A percentile compares a stretch with the other conserved stretches of the same genome.
Conservation (phyloP, 2,797 vertebrate genomes). For the Tympanoctomys barrerae region DNA sequence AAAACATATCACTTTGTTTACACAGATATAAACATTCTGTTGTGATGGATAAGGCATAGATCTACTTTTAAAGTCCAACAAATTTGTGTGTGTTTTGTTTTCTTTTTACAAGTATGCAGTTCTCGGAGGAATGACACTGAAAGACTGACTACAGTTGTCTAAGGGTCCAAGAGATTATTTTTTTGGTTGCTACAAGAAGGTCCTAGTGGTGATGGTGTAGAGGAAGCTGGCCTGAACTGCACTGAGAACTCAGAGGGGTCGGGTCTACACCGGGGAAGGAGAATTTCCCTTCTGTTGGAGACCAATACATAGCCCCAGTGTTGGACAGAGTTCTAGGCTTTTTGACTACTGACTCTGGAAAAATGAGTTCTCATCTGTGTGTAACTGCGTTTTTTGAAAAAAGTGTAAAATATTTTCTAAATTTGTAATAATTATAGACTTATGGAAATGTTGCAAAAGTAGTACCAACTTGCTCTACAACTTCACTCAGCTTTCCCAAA, state of each 20-base stretch:
- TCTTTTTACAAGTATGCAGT: background rate
- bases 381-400: background rate
- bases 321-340: background rate
- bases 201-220: background rate
- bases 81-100: too few relatives aligned
- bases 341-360: background rate
- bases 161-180: background rate
- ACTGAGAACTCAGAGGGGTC: background rate
- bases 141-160: background rate
- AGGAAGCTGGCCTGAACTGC: background rate
- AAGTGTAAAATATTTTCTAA: background rate
- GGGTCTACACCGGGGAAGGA: too few relatives aligned
- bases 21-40: background rate
- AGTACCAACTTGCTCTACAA: background rate
- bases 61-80: background rate
- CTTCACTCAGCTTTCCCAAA: background rate
- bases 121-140: background rate
- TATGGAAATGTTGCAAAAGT: background rate
- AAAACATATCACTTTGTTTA: background rate
- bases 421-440: background rate
- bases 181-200: background rate
- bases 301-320: accelerated
- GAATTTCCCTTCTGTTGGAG: background rate
- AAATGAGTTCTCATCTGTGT: background rate
- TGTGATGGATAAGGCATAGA: background rate